These are phyloP conservation scores for Arctocebus calabarensis DNA, from an alignment of 2,797 vertebrate genomes.

Conservation along the genomic window DNA sequence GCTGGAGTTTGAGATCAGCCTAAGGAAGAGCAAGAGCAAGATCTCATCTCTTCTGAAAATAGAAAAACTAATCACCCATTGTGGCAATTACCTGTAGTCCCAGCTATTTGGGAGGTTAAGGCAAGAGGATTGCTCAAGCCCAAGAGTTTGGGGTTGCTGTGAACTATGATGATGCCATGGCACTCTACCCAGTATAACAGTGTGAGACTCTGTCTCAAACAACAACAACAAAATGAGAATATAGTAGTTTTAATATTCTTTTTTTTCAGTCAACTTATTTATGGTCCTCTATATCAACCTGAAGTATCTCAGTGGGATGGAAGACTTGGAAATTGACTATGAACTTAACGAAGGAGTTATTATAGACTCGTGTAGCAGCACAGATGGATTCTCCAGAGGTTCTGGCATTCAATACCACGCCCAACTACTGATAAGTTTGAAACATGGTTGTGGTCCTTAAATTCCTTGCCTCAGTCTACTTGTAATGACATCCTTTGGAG, in stretches of 20 bases:
- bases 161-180: too few species aligned
- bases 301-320: background rate
- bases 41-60: too few species aligned
- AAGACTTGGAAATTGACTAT: background rate
- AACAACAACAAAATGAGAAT: background rate
- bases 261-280: slow-evolving; percentile 28
- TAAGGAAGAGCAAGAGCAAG: too few species aligned
- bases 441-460: background rate
- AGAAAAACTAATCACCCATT: too few species aligned
- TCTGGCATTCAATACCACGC: background rate
- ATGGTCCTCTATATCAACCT: background rate
- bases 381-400: background rate
- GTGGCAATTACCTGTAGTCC: too few species aligned
- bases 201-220: too few species aligned
- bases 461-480: background rate
- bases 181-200: too few species aligned
- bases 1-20: too few species aligned
- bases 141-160: too few species aligned
- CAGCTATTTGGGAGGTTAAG: too few species aligned
- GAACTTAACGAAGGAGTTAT: background rate
- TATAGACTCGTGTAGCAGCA: background rate
- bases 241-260: background rate
- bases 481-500: background rate
- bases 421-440: background rate
- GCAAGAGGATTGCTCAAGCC: too few species aligned